phyloP scores from a whole-genome alignment of 1,140 invertebrate genomes.

The Drosophila parvula region DNA sequence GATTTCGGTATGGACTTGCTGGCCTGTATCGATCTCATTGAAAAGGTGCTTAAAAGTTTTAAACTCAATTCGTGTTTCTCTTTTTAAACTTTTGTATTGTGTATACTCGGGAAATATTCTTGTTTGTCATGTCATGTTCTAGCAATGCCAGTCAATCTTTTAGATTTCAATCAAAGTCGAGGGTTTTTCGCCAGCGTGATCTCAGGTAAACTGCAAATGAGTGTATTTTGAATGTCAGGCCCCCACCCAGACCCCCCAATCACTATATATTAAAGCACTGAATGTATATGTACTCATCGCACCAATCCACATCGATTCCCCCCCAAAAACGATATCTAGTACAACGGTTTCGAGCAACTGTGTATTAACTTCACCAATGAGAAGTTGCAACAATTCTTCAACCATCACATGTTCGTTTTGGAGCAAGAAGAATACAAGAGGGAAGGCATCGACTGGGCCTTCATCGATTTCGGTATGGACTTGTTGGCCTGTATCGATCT shows the following conservation, averaged over 20 bases:
- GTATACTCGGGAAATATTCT: conserved; percentile 27
- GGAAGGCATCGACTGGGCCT: conserved; percentile 97
- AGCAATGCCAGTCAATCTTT: conserved; percentile 30
- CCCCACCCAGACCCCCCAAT: conserved; percentile 14
- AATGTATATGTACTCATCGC: conserved; percentile 48
- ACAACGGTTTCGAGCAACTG: conserved; percentile 99
- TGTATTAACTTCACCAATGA: conserved; percentile 99
- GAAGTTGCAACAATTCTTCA: conserved; percentile 99
- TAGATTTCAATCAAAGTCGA: conserved; percentile 26
- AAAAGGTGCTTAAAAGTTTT: conserved; percentile 90
- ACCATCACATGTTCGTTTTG: conserved; percentile 99
- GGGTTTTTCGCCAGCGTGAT: conserved; percentile 18
- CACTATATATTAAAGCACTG: conserved; percentile 33
- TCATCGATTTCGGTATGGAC: conserved; percentile 99
- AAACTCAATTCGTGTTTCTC: conserved; percentile 17
- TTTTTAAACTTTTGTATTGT: conserved; percentile 35
- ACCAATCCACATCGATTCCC: conserved; percentile 37
- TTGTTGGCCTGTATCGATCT: conserved; percentile 98
- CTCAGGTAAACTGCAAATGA: conserved; percentile 44
- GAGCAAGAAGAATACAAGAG: conserved; percentile 99
- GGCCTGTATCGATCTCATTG: conserved; percentile 98
- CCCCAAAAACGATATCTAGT: conserved; percentile 86
- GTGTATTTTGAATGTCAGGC: conserved; percentile 45
- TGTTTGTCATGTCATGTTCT: conserved; percentile 48
- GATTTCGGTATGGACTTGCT: conserved; percentile 99